These are phyloP conservation scores for Ceratosolen fusciceps DNA, from an alignment of 1,140 invertebrate species.

Conservation along the genomic window DNA sequence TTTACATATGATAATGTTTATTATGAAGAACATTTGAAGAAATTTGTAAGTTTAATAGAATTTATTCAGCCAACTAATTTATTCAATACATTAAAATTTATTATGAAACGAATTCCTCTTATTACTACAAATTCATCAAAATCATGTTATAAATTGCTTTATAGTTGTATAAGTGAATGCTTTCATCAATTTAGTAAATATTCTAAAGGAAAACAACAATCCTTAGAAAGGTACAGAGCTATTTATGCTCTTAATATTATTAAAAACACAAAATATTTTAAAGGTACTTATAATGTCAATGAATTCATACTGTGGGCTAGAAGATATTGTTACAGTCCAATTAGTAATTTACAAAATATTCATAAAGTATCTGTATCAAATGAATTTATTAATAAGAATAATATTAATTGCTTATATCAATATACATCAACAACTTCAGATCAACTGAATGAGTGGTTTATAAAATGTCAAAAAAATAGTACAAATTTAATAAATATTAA, in stretches of 20 bases:
- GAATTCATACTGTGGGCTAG: conserved; percentile 73
- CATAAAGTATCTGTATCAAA: conserved; percentile 52
- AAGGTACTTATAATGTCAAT: conserved; percentile 69
- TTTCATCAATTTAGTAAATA: conserved; percentile 69
- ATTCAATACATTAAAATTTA: conserved; percentile 60
- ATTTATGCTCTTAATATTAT: conserved; percentile 61
- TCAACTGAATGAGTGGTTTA: conserved; percentile 31
- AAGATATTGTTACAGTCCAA: conserved; percentile 69
- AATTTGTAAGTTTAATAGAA: conserved; percentile 44
- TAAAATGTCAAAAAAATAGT: conserved; percentile 1
- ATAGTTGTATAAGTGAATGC: conserved; percentile 70
- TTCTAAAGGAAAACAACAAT: conserved; percentile 71
- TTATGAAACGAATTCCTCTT: conserved; percentile 62
- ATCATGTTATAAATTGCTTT: conserved; percentile 64
- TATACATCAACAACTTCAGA: conserved; percentile 35
- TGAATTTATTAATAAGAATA: conserved; percentile 53
- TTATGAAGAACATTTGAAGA: conserved; percentile 10
- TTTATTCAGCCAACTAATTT: conserved; percentile 36
- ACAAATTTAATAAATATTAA: conserved; percentile 19
- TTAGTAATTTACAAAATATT: conserved; percentile 47
- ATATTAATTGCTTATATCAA: conserved; percentile 38
- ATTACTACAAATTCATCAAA: conserved; percentile 62
- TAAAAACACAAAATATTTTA: conserved; percentile 56
- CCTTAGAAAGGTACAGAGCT: conserved; percentile 72
- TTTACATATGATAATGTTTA: conserved; percentile 3